Evolutionary conservation across 2,888 invertebrate genomes (phyloP).

Genomic region (Strigamia transsilvanica): DNA sequence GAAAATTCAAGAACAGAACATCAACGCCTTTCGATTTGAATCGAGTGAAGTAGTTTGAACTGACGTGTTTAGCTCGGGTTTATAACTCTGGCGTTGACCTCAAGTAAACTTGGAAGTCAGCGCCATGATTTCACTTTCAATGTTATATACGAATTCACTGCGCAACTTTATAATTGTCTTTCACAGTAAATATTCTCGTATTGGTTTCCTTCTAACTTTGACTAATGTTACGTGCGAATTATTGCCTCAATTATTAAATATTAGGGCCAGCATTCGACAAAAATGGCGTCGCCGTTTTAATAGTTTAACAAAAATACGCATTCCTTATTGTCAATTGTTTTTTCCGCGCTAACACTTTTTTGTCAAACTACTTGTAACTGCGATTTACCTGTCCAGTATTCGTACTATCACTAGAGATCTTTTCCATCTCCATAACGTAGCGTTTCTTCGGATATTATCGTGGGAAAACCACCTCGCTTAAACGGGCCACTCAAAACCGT

Average conservation of each 20-base stretch:
- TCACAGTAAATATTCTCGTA: background rate
- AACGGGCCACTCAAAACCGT: slow-evolving; percentile 29
- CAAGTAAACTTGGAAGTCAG: slow-evolving; percentile 9
- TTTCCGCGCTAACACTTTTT: background rate
- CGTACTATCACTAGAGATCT: background rate
- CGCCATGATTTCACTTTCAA: slow-evolving; percentile 34
- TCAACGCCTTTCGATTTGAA: background rate
- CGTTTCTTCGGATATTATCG: background rate
- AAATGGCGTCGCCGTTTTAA: slow-evolving; percentile 7
- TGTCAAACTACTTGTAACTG: background rate
- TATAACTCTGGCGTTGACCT: background rate
- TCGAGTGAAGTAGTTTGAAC: background rate
- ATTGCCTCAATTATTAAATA: slow-evolving; percentile 9
- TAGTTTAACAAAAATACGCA: slow-evolving; percentile 22
- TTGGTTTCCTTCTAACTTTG: background rate
- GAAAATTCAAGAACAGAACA: background rate
- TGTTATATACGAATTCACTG: background rate
- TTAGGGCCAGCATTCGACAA: background rate
- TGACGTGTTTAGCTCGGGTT: background rate
- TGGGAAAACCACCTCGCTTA: slow-evolving; percentile 24
- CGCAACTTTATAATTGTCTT: background rate
- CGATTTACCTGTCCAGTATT: slow-evolving; percentile 9
- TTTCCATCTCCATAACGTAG: slow-evolving; percentile 17
- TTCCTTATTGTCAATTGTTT: background rate
- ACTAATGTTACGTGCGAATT: background rate